phyloP scores from a whole-genome alignment of 1,140 invertebrate species.

The Diploscapter pachys region DNA sequence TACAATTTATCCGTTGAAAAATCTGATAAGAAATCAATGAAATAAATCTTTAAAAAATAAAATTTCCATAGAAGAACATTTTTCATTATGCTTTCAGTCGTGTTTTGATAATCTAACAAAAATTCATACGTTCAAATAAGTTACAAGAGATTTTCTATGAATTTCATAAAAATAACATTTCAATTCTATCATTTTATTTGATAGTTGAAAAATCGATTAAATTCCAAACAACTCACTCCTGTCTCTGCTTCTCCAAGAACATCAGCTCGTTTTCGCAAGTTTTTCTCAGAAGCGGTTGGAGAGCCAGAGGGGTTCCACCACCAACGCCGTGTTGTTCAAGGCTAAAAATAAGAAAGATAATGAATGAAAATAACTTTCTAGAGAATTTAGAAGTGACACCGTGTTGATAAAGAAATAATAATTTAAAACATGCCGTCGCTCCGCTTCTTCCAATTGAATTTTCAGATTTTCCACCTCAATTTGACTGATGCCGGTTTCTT shows the following conservation, averaged over 20 bases:
- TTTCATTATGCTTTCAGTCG: neutral
- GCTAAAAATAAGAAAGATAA: neutral
- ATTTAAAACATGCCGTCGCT: slow-evolving; percentile 25
- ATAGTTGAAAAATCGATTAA: neutral
- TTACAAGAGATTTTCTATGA: too few species aligned
- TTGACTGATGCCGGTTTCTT: slow-evolving; percentile 25
- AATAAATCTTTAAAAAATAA: too few species aligned
- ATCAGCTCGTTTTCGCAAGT: slow-evolving; percentile 53
- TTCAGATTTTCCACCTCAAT: slow-evolving; percentile 43
- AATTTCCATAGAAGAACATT: neutral
- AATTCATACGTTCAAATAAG: too few species aligned
- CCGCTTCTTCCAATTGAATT: slow-evolving; percentile 48
- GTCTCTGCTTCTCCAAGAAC: slow-evolving; percentile 46
- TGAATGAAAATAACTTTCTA: neutral
- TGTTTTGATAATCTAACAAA: too few species aligned
- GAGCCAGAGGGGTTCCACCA: slow-evolving; percentile 32
- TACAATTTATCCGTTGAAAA: too few species aligned
- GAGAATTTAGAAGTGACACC: neutral
- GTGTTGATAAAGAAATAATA: neutral
- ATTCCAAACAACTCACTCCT: slow-evolving; percentile 35
- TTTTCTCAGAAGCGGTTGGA: slow-evolving; percentile 51
- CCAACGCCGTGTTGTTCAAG: slow-evolving; percentile 40
- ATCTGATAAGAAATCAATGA: too few species aligned
- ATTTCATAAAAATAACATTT: too few species aligned
- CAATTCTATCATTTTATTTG: neutral